These are phyloP conservation scores for Operophtera brumata DNA, from an alignment of 2,888 invertebrate genomes.

Conservation along the genomic window DNA sequence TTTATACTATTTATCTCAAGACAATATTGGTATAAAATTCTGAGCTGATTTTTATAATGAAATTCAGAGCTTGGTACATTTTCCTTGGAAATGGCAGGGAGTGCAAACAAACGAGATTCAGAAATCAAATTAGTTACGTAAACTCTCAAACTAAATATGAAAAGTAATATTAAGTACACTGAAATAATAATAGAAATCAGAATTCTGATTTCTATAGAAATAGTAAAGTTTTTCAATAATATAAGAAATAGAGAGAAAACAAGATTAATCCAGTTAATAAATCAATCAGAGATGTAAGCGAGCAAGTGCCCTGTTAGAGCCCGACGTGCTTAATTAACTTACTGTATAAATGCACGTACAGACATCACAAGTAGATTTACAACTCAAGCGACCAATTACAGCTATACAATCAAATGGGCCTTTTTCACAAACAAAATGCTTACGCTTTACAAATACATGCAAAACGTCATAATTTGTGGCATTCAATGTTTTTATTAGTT, in stretches of 20 bases:
- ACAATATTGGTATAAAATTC: conserved; percentile 25
- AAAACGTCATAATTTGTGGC: no score
- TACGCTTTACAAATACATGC: no score
- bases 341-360: conserved; percentile 29
- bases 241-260: background rate
- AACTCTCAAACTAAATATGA: background rate
- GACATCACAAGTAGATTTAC: background rate
- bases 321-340: conserved; percentile 35
- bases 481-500: no score
- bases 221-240: background rate
- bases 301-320: conserved; percentile 24
- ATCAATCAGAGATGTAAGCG: conserved; percentile 33
- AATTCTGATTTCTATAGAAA: no score
- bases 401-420: background rate
- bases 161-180: background rate
- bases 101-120: conserved; percentile 11
- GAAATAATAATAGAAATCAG: no score
- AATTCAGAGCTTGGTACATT: conserved; percentile 17
- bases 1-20: conserved; percentile 17
- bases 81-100: conserved; percentile 8
- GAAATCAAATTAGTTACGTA: conserved; percentile 10
- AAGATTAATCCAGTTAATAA: conserved; percentile 17
- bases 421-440: no score
- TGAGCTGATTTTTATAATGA: conserved; percentile 23
- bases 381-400: background rate